Evolutionary conservation across 2,113 vertebrate genomes (phyloP), one percentile per base, ranked within the genome.

Genomic region (Tachysurus fulvidraco): DNA sequence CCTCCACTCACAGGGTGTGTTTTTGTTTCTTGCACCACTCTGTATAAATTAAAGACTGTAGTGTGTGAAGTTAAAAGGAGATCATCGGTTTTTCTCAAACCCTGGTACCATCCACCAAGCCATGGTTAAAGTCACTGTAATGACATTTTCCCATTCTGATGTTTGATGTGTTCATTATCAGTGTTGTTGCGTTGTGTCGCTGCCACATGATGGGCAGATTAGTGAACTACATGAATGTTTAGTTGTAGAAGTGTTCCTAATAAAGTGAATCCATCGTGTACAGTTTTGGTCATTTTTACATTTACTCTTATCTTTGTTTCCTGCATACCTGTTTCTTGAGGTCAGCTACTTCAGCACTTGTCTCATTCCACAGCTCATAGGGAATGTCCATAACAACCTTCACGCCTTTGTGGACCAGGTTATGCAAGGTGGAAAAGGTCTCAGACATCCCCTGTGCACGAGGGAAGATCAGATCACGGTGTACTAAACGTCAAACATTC

Each of bases 341-440:
- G 92, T 99, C 98, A 0, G 98, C 95, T 62, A 99, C 98, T 89
- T 99, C 98, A 0, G 98, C 98, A 0, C 98, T 99, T 0, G 98
- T 99, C 94, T 99, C 98, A 0, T 99, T 99, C 98, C 98, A 99
- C 82, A 99, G 95, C 92, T 99, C 98, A 0, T 96, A 99, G 36
- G 98, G 98, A 76, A 99, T 99, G 86, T 99, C 98, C 98, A 99
- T 99, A 91, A 99, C 98, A 89, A 99, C 98, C 89, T 99, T 99
- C 89, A 99, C 98, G 0, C 98, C 98, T 90, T 99, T 99, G 83
- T 97, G 96, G 41, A 99, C 98, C 90, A 99, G 91, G 81, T 97
- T 97, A 81, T 99, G 98, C 0, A 99, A 94, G 0, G 98, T 99
- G 92, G 98, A 97, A 52, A 99, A 99, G 0, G 98, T 99, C 94